Evolutionary conservation across 1,140 invertebrate genomes (phyloP).

Genomic region (Conopomorpha cramerella): DNA sequence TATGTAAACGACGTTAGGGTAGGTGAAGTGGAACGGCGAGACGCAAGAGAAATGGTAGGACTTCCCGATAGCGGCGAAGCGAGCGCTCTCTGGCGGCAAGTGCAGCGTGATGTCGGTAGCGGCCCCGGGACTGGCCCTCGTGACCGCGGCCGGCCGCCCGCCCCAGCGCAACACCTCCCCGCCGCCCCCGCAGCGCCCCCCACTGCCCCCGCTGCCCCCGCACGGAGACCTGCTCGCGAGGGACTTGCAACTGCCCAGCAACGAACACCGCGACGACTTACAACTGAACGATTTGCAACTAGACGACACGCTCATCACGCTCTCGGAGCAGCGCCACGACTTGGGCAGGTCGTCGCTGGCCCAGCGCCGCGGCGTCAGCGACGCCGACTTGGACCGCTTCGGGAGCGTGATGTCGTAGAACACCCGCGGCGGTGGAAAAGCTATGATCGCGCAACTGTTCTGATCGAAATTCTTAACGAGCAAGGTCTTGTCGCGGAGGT

Average conservation of each 20-base stretch:
- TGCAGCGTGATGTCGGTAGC: slow-evolving; percentile 45
- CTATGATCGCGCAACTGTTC: slow-evolving; percentile 48
- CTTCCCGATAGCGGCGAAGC: slow-evolving; percentile 52
- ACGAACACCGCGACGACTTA: slow-evolving; percentile 23
- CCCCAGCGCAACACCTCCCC: slow-evolving; percentile 42
- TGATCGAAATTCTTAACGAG: slow-evolving; percentile 42
- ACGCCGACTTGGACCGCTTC: slow-evolving; percentile 22
- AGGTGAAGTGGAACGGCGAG: slow-evolving; percentile 56
- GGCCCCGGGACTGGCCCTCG: slow-evolving; percentile 51
- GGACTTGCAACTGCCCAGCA: too few relatives aligned
- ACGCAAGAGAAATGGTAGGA: slow-evolving; percentile 60
- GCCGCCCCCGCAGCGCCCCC: slow-evolving; percentile 10
- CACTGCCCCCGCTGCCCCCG: slow-evolving; percentile 5
- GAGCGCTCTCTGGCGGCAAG: slow-evolving; percentile 46
- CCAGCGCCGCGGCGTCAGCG: slow-evolving; percentile 26
- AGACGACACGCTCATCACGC: slow-evolving; percentile 30
- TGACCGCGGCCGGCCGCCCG: slow-evolving; percentile 47
- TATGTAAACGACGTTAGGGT: slow-evolving; percentile 50
- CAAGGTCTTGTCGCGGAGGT: slow-evolving; percentile 41
- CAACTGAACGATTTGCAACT: too few relatives aligned
- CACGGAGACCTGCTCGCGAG: slow-evolving; percentile 10
- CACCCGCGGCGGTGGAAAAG: slow-evolving; percentile 37
- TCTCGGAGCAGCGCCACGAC: slow-evolving; percentile 49
- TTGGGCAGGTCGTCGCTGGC: slow-evolving; percentile 42
- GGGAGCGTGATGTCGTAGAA: slow-evolving; percentile 43